A percentile compares a stretch with the other conserved stretches of the same genome.
phyloP scores from a whole-genome alignment of 1,140 invertebrate genomes.

The Trachelipus rathkii region DNA sequence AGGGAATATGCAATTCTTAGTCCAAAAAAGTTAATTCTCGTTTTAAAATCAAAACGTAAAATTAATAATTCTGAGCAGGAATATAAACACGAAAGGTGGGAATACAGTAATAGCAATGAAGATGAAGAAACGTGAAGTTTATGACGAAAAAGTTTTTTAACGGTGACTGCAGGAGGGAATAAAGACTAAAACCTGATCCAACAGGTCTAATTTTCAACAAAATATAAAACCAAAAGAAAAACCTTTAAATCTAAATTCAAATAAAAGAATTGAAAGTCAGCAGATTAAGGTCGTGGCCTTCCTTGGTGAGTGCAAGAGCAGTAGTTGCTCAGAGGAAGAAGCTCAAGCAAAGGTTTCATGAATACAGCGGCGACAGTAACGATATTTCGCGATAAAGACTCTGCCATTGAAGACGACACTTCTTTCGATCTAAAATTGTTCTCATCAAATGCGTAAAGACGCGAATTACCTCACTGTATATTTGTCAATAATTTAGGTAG shows the following conservation, averaged over 20 bases:
- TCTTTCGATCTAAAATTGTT: neutral
- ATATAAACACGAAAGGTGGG: too few relatives aligned
- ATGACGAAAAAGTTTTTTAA: neutral
- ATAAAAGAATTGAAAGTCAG: neutral
- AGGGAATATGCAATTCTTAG: neutral
- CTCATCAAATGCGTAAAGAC: conserved; percentile 1
- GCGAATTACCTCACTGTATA: neutral
- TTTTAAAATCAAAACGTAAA: neutral
- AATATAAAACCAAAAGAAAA: neutral
- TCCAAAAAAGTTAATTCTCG: neutral
- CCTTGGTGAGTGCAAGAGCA: neutral
- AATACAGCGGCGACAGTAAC: neutral
- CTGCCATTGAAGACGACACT: neutral
- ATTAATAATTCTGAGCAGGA: too few relatives aligned
- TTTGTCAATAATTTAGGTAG: neutral
- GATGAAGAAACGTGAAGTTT: too few relatives aligned
- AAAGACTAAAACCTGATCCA: neutral
- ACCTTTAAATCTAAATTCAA: neutral
- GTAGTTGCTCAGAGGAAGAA: neutral
- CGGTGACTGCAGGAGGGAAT: neutral
- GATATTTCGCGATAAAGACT: neutral
- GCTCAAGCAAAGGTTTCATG: neutral
- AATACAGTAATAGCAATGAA: too few relatives aligned
- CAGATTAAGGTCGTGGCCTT: neutral
- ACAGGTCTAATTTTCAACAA: neutral